A percentile compares a stretch with the other conserved stretches of the same genome.
These are phyloP conservation scores for Tangara arthus DNA, from an alignment of 2,797 vertebrate genomes.

Conservation along the genomic window DNA sequence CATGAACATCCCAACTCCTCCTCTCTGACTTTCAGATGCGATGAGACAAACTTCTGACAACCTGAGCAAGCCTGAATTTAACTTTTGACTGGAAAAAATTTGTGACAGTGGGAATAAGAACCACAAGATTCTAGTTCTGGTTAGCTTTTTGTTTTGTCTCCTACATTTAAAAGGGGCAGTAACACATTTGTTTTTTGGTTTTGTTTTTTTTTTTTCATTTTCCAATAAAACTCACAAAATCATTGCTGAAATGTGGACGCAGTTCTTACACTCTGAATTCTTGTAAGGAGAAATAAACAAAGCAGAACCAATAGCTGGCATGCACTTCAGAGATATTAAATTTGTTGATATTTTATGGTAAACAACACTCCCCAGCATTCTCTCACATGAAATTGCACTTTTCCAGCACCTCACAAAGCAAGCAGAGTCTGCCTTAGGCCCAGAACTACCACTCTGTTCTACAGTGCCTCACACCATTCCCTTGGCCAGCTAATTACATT, in stretches of 20 bases:
- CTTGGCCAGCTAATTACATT: neutral
- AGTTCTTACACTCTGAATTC: neutral
- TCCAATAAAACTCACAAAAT: neutral
- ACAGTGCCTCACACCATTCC: neutral
- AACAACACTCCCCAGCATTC: neutral
- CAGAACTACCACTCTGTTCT: neutral
- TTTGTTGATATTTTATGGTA: neutral
- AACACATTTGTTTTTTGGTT: rapidly evolving
- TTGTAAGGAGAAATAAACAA: neutral
- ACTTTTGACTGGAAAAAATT: neutral
- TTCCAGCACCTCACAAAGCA: too few relatives aligned
- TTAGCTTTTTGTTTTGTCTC: neutral
- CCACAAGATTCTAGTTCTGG: neutral
- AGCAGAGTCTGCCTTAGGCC: neutral
- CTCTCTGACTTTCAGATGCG: neutral
- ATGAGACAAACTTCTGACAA: neutral
- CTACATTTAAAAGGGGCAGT: neutral
- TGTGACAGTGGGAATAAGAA: neutral
- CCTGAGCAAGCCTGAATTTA: neutral
- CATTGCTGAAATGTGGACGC: neutral
- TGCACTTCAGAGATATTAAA: neutral
- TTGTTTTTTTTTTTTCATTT: neutral
- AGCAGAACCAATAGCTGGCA: neutral
- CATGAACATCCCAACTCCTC: neutral
- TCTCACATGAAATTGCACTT: neutral